Evolutionary conservation across 2,113 vertebrate species (phyloP), one percentile per base, ranked within the genome.

Genomic region (Cinclus mexicanus): DNA sequence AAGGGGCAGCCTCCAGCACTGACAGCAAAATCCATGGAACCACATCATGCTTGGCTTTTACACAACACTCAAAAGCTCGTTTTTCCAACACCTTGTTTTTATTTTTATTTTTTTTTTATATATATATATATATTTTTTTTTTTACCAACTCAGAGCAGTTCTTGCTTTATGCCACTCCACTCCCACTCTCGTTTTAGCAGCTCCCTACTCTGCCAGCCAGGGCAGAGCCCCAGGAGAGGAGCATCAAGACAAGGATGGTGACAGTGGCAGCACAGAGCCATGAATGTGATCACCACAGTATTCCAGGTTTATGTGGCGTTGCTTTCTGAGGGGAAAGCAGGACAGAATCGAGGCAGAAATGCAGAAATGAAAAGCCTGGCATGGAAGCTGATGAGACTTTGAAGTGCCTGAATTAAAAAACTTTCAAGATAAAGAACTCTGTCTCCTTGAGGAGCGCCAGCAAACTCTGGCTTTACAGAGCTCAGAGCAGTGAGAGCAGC

Each of bases 271-370:
- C 75, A 39, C 65, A 22, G 18, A 55, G 25, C 59, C 11, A 2
- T 2, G 0, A 12, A 11, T 17, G 50, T 2, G 15, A 33, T 12
- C 60, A 19, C 4, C 46, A 14, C n/a, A 3, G 2, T 0, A 1
- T 6, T 59, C 52, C 91, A 46, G 42, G 42, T 53, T 29, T 10
- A 22, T 0, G 3, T 5, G 6, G n/a, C 5, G 13, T 0, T 35
- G 46, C 41, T 37, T 70, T 41, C 65, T 4, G 2, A 61, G 74
- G 0, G 56, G 61, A 57, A 78, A 85, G 33, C 1, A 1, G 13
- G 39, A 21, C 17, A 55, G 29, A 24, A 39, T 16, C 57, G 19
- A 37, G 76, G 67, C 16, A 35, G 63, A 76, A 82, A 71, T 1
- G 8, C 50, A 57, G 65, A 46, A 22, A 3, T 3, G 15, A 31